Base-by-base conservation (phyloP, 2,113 vertebrate species). In the Boleophthalmus pectinirostris region DNA sequence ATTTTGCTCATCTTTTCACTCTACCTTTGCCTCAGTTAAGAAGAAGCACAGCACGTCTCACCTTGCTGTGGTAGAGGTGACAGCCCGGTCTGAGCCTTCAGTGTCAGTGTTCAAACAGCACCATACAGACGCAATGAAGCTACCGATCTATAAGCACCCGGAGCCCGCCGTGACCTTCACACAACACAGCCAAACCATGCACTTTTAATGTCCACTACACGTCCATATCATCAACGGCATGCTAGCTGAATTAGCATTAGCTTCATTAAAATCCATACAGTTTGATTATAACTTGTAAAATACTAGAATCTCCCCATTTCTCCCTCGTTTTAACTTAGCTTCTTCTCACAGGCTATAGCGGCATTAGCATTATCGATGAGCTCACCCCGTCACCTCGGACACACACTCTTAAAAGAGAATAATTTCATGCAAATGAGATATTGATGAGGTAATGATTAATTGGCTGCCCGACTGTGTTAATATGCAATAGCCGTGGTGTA, bases 391-490 rank as follows among this genome's bases (percentile, higher is more conserved):
- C 96, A 98, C 96, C 96, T 94, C 93, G 95, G 95, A 97, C 96
- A 93, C 92, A 90, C 94, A 96, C 94, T 94, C 95, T 96, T 97
- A 95, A 97, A 96, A 97, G 95, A 95, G 94, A 98, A 98, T 96
- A 96, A 96, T 95, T 96, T 97, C 96, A 99, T 99, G 97, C 93
- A 98, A 96, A 99, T 96, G 91, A 95, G 93, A 93, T 99, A 99
- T 99, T 93, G 98, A 99, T 94, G 95, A 94, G 89, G 87, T 97
- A 98, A 97, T 97, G 97, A 98, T 98, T 98, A 97, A 98, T 98
- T 97, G 97, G 96, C 94, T 94, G 93, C 91, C 87, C 92, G 92
- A 92, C 95, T 95, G 95, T 95, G 94, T 98, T 99, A 98, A 97
- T 98, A 98, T 98, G 96, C 96, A 95, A 93, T 95, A 95, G 94